Base-by-base conservation (phyloP, 2,113 vertebrate species). In the Psittacus erithacus region DNA sequence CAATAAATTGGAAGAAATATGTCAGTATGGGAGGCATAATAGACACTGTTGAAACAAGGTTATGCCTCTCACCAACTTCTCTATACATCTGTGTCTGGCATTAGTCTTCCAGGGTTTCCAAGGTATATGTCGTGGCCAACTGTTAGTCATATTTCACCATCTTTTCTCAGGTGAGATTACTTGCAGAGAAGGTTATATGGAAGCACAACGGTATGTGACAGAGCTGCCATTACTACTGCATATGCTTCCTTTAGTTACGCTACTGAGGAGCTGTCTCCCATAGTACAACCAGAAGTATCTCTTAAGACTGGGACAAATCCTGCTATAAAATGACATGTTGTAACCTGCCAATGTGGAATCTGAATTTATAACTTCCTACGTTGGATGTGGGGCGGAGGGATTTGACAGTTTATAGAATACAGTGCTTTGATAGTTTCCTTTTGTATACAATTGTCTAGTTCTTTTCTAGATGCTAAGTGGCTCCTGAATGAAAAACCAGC, bases 311-410 rank as follows among this genome's bases (percentile, higher is more conserved):
- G 38, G 27, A 63, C 7, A 47, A 62, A 78, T 62, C 9, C 9
- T 49, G 14, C 17, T 31, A 3, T 38, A 63, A 85, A 92, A 41
- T 38, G 16, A 25, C 0, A 0, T 17, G 17, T 31, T 38, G 8
- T 25, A 13, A 71, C 28, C n/a, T 82, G 28, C 12, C 33, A 23
- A 0, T 11, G 14, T 41, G 23, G 22, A 78, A 39, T 80, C 25
- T 67, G 65, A 44, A 31, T 62, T 47, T 69, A 6, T 46, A 46
- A 23, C 20, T 64, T 41, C 17, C 14, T 50, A 1, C 5, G 0
- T 18, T 67, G 22, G 13, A 59, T 59, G n/a, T 59, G 33, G 22
- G 33, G 35, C 6, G 6, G 23, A 3, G 5, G 3, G 31, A 38
- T 28, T 81, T n/a, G 17, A 11, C 62, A 22, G 63, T 81, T 80